Percentiles rank a stretch among this genome's conserved stretches.
Evolutionary conservation across 1,140 invertebrate genomes (phyloP).

Genomic region (Solen grandis): DNA sequence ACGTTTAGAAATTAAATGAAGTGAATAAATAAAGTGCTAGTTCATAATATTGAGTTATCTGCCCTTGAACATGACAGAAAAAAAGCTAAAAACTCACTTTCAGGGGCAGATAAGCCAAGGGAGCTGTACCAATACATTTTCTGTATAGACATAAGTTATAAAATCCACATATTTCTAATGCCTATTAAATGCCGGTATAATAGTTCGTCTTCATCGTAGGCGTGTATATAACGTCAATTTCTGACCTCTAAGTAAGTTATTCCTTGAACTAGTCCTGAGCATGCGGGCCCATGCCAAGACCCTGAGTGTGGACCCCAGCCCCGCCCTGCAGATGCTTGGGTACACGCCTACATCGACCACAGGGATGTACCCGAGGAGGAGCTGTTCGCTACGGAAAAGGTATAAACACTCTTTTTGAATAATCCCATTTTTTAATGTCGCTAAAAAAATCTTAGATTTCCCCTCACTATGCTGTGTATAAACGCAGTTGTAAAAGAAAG

Average conservation of each 20-base stretch:
- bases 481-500: too few species aligned
- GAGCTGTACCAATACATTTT: too few species aligned
- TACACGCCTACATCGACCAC: constrained; percentile 75
- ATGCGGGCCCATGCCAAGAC: constrained; percentile 90
- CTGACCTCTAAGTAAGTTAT: constrained; percentile 82
- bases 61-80: not conserved
- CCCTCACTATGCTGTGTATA: too few species aligned
- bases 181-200: not conserved
- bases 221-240: not conserved
- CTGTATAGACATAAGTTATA: not conserved
- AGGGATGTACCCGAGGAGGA: constrained; percentile 72
- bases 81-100: too few species aligned
- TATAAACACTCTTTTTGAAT: constrained; percentile 20
- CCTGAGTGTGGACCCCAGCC: constrained; percentile 84
- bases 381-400: constrained; percentile 66
- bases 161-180: not conserved
- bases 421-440: too few species aligned
- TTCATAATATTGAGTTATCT: not conserved
- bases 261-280: constrained; percentile 89
- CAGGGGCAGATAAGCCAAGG: too few species aligned
- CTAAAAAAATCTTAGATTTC: too few species aligned
- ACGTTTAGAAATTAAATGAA: too few species aligned
- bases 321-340: constrained; percentile 86
- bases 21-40: not conserved
- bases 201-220: not conserved